These are phyloP conservation scores for Dermatophagoides farinae DNA, from an alignment of 1,140 invertebrate genomes.

Conservation along the genomic window DNA sequence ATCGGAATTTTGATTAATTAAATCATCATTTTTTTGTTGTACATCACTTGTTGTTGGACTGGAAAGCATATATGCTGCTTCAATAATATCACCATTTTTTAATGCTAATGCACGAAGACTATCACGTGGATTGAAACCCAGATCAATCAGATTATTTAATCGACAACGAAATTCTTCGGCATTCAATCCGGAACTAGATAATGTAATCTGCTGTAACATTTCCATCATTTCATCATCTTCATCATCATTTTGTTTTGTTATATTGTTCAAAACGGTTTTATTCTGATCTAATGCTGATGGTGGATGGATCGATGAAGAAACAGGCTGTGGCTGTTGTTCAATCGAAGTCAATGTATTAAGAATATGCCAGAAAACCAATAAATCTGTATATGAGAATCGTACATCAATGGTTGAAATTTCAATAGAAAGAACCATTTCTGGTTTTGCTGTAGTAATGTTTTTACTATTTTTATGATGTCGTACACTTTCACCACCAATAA, in stretches of 20 bases:
- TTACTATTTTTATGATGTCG: background rate
- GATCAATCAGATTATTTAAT: slow-evolving; percentile 36
- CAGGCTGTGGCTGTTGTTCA: slow-evolving; percentile 15
- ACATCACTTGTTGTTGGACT: slow-evolving; percentile 22
- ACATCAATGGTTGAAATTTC: slow-evolving; percentile 43
- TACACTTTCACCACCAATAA: background rate
- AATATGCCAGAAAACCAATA: slow-evolving; percentile 73
- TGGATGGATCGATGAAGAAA: too few species aligned
- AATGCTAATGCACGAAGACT: slow-evolving; percentile 43
- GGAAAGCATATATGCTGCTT: slow-evolving; percentile 61
- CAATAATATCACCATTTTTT: slow-evolving; percentile 47
- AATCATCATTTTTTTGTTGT: background rate
- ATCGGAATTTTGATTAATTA: background rate
- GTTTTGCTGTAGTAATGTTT: background rate
- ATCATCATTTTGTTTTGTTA: background rate
- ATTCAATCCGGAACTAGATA: background rate
- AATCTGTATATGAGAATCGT: slow-evolving; percentile 76
- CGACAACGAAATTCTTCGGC: background rate
- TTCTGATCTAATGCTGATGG: background rate
- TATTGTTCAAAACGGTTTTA: background rate
- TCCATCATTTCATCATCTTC: background rate
- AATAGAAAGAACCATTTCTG: slow-evolving; percentile 13
- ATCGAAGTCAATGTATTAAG: slow-evolving; percentile 63
- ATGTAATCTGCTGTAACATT: background rate
- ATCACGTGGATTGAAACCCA: slow-evolving; percentile 50